Base-by-base conservation (phyloP, 2,888 invertebrate species). In the Drosophila testacea region DNA sequence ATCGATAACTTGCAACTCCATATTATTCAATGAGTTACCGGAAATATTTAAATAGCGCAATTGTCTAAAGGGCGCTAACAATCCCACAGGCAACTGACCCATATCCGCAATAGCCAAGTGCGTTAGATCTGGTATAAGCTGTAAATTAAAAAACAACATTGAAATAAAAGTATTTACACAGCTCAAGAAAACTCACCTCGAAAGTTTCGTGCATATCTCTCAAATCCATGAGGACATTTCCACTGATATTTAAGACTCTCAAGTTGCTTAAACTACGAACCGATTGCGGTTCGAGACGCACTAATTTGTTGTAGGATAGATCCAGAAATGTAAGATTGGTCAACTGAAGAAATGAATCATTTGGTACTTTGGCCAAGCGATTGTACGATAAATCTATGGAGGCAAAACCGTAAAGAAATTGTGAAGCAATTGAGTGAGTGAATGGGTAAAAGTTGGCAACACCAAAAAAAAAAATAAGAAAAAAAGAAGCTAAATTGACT, bases 251-350 rank as follows among this genome's bases (percentile, higher is more conserved):
- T 16, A 96, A 93, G 51, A 93, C 94, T 89, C 94, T 94, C 61
- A 96, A 92, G 46, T 94, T 94, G 83, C 73, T 81, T 59, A 93
- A 74, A 48, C 90, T 89, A 32, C 91, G 82, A 56, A 93, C 91
- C 7, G 92, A 90, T 73, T 95, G 94, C 6, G 95, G 94, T 89
- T 96, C 95, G 71, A 96, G 94, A 56, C 94, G 93, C 81, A 95
- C 94, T 77, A 96, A 93, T 92, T 96, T 95, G 91, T 97, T 96
- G 91, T 95, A 95, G 75, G 96, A 95, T 67, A 97, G 94, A 91
- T 97, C 96, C 75, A 97, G 93, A 81, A 95, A 94, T 69, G 93
- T 93, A 64, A 97, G 93, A 67, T 94, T 94, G 54, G 95, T 94
- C 73, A 96, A 93, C 92, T 96, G 96, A 77, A 94, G 93, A 90